Base-by-base conservation (phyloP, 2,797 vertebrate genomes). In the Leptatherina wallacei region DNA sequence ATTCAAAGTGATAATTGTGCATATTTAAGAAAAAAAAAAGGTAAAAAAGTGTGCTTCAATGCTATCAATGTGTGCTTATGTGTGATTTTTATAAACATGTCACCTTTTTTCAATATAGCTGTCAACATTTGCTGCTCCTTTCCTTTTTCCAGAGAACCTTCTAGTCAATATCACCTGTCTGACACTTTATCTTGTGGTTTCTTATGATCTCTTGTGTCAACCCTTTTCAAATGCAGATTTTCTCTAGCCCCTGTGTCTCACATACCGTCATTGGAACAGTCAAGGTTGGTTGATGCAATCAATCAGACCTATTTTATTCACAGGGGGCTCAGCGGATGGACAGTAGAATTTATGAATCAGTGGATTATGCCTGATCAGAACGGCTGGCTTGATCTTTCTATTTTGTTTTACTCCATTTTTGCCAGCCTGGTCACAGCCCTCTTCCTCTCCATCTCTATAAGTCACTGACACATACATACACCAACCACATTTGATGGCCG, bases 221-320 rank as follows among this genome's bases (percentile, higher is more conserved):
- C 7, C 14, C 9, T 68, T 81, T 75, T 69, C 71, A 83, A 77
- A 85, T 44, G 73, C 16, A 71, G 70, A 54, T 85, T 62, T 78
- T 63, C 65, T 68, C 47, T 6, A 8, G 49, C 69, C 38, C 82
- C 67, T 66, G 1, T 38, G 51, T 61, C 58, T 11, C 27, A 9
- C 56, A 71, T 56, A 27, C 29, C 44, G 63, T 65, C 77, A 47
- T 42, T 71, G 60, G 60, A 75, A 78, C 72, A 74, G 81, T 65
- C 65, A 71, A 75, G 64, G 77, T 67, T 71, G 85, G 74, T 77
- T 78, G 80, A 82, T 70, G 67, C 62, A 65, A 86, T 88, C 76
- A 69, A 90, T 88, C 77, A 77, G 54, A 76, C 77, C 71, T 56
- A 75, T 80, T 90, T 73, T 47, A 65, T 65, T 85, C 76, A 77